phyloP scores from a whole-genome alignment of 2,888 invertebrate species.

The Urechis unicinctus region DNA sequence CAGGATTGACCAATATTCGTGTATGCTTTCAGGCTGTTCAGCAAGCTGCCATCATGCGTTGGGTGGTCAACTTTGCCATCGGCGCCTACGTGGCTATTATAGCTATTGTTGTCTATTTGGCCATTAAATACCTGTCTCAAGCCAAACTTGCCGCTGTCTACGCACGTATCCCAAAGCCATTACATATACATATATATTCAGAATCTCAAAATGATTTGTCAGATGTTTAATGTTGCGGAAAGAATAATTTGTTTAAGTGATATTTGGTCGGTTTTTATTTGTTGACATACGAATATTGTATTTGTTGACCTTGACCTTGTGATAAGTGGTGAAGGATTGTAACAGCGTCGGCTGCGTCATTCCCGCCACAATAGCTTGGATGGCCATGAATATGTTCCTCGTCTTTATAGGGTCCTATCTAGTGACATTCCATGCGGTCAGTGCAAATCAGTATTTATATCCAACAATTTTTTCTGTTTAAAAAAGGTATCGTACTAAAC shows the following conservation, averaged over 20 bases:
- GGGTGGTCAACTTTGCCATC: constrained; percentile 20
- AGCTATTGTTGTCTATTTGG: constrained; percentile 16
- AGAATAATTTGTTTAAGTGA: no score
- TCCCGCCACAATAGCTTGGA: constrained; percentile 15
- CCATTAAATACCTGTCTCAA: constrained; percentile 17
- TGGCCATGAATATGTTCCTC: constrained; percentile 16
- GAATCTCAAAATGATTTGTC: neutral
- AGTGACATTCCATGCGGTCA: constrained; percentile 23
- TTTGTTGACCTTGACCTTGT: no score
- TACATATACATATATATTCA: neutral
- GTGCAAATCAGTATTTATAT: no score
- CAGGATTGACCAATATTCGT: no score
- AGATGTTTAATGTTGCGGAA: neutral
- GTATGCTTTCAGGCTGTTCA: constrained; percentile 16
- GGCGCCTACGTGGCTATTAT: constrained; percentile 22
- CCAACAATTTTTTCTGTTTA: no score
- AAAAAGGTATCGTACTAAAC: no score
- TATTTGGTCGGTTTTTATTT: no score
- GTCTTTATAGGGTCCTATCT: constrained; percentile 20
- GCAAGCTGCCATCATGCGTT: constrained; percentile 11
- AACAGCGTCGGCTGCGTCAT: constrained; percentile 10
- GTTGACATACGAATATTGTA: no score
- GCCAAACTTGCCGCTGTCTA: constrained; percentile 19
- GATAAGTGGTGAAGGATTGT: constrained; percentile 20
- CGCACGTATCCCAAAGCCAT: constrained; percentile 17